These are phyloP conservation scores for Bursaphelenchus okinawaensis DNA, from an alignment of 2,888 invertebrate species.

Conservation along the genomic window DNA sequence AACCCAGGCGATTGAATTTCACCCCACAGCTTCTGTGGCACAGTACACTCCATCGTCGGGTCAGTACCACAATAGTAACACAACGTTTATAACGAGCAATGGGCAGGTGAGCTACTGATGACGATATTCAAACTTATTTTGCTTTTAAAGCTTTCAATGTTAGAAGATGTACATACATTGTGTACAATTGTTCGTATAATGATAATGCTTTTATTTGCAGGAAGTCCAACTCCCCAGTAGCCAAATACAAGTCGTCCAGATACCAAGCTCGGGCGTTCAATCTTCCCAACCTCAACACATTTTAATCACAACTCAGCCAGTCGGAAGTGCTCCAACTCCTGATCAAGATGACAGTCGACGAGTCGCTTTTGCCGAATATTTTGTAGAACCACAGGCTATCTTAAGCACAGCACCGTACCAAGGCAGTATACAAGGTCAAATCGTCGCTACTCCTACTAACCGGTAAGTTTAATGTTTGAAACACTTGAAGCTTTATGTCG, in stretches of 20 bases:
- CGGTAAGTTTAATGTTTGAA: not conserved
- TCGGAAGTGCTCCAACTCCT: not conserved
- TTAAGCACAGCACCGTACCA: not conserved
- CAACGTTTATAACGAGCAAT: conserved; percentile 14
- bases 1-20: conserved; percentile 19
- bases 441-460: not conserved
- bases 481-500: no score
- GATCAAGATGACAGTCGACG: conserved; percentile 20
- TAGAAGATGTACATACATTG: no score
- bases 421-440: not conserved
- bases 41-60: conserved; percentile 15
- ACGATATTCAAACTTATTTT: no score
- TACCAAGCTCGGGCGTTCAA: conserved; percentile 20
- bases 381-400: conserved; percentile 17
- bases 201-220: not conserved
- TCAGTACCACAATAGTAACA: conserved; percentile 15
- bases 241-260: conserved; percentile 19
- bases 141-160: no score
- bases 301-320: conserved; percentile 23
- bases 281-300: conserved; percentile 22
- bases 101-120: conserved; percentile 6
- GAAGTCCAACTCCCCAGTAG: not conserved
- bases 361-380: conserved; percentile 26
- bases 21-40: conserved; percentile 20
- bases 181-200: no score